Conservation (phyloP, 2,797 vertebrate genomes). For the Balearica regulorum region DNA sequence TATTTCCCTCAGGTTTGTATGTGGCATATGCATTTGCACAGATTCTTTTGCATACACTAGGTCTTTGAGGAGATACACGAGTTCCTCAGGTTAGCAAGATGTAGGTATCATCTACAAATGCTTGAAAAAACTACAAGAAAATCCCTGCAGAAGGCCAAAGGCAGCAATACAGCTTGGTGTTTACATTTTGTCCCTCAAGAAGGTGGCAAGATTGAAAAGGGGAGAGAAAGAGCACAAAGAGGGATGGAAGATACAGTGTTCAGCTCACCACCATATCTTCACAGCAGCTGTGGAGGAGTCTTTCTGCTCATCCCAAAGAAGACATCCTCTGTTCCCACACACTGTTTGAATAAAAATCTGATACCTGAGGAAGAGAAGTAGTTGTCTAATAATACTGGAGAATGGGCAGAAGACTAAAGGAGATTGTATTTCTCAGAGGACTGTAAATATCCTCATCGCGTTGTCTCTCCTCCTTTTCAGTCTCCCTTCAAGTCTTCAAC, state of each 20-base stretch:
- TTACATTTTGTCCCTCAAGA: background rate
- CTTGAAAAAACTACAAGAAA: background rate
- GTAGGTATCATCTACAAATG: background rate
- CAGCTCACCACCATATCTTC: conserved; percentile 87
- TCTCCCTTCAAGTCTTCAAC: background rate
- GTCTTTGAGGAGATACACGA: background rate
- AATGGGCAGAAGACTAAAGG: background rate
- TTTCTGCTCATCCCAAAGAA: conserved; percentile 88
- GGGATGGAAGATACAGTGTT: background rate
- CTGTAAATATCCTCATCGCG: background rate
- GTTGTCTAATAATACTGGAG: background rate
- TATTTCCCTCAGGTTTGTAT: background rate
- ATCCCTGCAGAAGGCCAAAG: background rate
- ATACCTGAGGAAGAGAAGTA: conserved; percentile 76
- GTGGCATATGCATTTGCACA: background rate
- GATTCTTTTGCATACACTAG: background rate
- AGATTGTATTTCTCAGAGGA: background rate
- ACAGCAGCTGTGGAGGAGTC: conserved; percentile 91
- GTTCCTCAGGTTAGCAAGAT: background rate
- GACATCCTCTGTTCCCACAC: conserved; percentile 87
- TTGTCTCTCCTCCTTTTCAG: background rate
- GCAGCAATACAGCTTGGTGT: background rate
- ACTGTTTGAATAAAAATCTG: conserved; percentile 88
- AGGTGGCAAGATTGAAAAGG: background rate
- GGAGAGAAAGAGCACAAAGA: background rate